Evolutionary conservation across 2,113 vertebrate species (phyloP), one percentile per base, ranked within the genome.

Genomic region (Desmodus rotundus): DNA sequence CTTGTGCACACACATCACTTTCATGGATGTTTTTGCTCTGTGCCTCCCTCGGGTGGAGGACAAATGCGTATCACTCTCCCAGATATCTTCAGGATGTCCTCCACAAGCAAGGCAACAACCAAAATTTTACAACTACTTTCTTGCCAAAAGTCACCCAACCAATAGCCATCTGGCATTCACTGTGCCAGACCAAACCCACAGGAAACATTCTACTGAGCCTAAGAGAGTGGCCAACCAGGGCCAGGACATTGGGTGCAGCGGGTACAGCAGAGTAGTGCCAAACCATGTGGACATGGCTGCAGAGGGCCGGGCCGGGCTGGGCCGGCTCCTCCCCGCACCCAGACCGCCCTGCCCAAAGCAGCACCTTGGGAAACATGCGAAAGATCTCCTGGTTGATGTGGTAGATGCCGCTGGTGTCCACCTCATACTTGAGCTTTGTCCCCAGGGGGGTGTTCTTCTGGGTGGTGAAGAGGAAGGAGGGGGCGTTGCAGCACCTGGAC

Each of bases 301-400:
- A 4, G 52, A 67, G 11, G 43, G 20, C 56, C 16, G 11, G 43
- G 20, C 56, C 16, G 24, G 0, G 0, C 7, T 14, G 68, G n/a
- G 20, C 16, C 5, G 2, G 20, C 47, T 54, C 36, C 78, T 0
- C 1, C 20, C 70, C 61, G 11, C 50, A 2, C 92, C 43, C 12
- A 58, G 76, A 5, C 36, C 0, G 5, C 54, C 24, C 54, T 0
- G 22, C 38, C 3, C n/a, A 3, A 33, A 78, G 63, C 11, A 36
- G 61, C 89, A 99, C 99, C 98, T 99, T 99, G 61, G 99, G 99
- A 96, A 99, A 99, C 99, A 99, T 99, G 90, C 99, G 99, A 98
- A 99, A 99, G 97, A 99, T 98, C 97, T 99, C 99, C 6, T 98
- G 98, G 96, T 99, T 99, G 98, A 99, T 99, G 89, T 99, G 99